Percentiles rank a stretch among this genome's conserved stretches.
Evolutionary conservation across 2,113 vertebrate genomes (phyloP).

Genomic region (Haemorhous mexicanus): DNA sequence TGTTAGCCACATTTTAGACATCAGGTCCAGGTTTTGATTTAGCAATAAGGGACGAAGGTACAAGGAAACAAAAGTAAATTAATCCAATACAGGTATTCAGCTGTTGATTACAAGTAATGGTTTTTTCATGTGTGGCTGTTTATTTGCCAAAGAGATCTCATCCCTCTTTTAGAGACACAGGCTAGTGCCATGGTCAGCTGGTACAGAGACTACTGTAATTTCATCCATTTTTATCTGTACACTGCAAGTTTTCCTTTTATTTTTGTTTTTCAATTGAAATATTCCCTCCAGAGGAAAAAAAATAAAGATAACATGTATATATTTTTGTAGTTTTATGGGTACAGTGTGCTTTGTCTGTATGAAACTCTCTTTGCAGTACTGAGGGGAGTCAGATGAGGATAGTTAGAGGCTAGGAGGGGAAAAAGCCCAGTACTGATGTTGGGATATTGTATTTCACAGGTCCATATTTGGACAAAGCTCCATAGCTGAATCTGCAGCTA

Average conservation of each 20-base stretch:
- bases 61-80: neutral
- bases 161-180: neutral
- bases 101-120: neutral
- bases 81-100: neutral
- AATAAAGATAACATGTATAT: neutral
- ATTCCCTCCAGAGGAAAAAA: neutral
- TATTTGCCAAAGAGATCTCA: neutral
- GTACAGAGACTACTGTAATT: neutral
- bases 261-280: neutral
- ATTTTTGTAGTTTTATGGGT: neutral
- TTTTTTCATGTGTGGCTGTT: neutral
- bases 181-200: neutral
- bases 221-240: neutral
- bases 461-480: constrained; percentile 72
- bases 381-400: neutral
- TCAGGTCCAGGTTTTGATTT: neutral
- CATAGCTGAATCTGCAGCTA: constrained; percentile 43
- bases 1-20: neutral
- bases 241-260: neutral
- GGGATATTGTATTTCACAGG: constrained; percentile 28
- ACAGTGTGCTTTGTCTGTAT: neutral
- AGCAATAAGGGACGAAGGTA: neutral
- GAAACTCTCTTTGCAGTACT: neutral
- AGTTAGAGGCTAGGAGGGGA: neutral
- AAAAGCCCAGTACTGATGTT: neutral